Evolutionary conservation across 2,797 vertebrate species (phyloP).

Genomic region (Cossypha dichroa): DNA sequence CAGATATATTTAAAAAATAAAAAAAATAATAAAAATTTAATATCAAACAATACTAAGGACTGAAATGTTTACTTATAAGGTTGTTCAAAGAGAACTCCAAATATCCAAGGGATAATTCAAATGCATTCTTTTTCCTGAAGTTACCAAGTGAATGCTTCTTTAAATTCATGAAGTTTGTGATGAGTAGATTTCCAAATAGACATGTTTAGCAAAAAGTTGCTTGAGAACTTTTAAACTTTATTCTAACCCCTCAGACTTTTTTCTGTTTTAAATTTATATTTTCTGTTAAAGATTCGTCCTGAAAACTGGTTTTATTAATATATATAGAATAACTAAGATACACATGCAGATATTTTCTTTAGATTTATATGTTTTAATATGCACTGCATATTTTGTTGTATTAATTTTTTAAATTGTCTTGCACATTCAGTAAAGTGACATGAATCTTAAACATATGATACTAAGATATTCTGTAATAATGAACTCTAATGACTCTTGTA

Average conservation of each 20-base stretch:
- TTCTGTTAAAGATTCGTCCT: neutral
- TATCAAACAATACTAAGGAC: neutral
- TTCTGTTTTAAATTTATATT: neutral
- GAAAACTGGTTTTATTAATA: neutral
- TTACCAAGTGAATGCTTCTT: neutral
- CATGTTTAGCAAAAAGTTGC: neutral
- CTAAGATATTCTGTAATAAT: neutral
- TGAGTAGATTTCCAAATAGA: neutral
- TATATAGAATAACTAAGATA: neutral
- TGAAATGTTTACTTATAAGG: conserved; percentile 14
- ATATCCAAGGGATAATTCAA: neutral
- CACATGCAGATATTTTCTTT: neutral
- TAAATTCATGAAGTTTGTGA: neutral
- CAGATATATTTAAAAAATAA: neutral
- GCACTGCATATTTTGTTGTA: neutral
- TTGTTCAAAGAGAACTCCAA: neutral
- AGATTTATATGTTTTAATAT: neutral
- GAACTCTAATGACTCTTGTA: neutral
- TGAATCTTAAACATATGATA: neutral
- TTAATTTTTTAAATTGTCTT: neutral
- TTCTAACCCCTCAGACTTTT: neutral
- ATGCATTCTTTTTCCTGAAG: neutral
- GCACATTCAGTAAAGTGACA: neutral
- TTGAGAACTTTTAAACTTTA: neutral
- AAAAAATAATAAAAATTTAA: neutral